These are phyloP conservation scores for Thymelicus sylvestris DNA, from an alignment of 2,888 invertebrate genomes.

Conservation along the genomic window DNA sequence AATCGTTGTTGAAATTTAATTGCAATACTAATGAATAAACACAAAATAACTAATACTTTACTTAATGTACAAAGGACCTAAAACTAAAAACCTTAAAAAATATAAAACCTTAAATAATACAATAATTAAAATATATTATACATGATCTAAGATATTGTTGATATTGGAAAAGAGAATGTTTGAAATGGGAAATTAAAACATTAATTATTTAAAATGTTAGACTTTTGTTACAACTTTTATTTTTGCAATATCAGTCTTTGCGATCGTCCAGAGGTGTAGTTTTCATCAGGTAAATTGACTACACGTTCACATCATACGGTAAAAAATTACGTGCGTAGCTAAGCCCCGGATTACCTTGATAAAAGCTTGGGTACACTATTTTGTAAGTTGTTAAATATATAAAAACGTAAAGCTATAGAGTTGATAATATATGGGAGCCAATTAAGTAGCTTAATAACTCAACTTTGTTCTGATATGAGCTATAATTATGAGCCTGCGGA, in stretches of 20 bases:
- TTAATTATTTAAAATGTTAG: too few relatives aligned
- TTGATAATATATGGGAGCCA: constrained; percentile 35
- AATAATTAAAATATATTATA: too few relatives aligned
- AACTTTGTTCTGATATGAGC: constrained; percentile 45
- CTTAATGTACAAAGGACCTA: too few relatives aligned
- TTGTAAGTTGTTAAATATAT: constrained; percentile 25
- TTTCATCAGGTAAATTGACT: background rate
- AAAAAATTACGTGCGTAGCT: constrained; percentile 16
- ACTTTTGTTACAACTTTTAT: background rate
- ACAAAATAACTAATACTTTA: too few relatives aligned
- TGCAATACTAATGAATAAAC: too few relatives aligned
- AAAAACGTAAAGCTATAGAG: constrained; percentile 31
- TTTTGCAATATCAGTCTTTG: background rate
- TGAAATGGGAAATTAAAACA: too few relatives aligned
- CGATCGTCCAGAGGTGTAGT: background rate
- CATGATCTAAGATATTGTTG: too few relatives aligned
- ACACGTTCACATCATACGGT: background rate
- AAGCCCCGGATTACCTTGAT: constrained; percentile 27
- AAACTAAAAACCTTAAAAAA: too few relatives aligned
- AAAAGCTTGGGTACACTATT: constrained; percentile 18
- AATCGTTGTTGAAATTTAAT: too few relatives aligned
- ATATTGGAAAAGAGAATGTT: too few relatives aligned
- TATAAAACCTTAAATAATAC: too few relatives aligned
- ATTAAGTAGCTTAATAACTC: constrained; percentile 44
- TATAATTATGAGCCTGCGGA: constrained; percentile 43